Base-by-base conservation (phyloP, 2,888 invertebrate species). In the Polydesmus complanatus region DNA sequence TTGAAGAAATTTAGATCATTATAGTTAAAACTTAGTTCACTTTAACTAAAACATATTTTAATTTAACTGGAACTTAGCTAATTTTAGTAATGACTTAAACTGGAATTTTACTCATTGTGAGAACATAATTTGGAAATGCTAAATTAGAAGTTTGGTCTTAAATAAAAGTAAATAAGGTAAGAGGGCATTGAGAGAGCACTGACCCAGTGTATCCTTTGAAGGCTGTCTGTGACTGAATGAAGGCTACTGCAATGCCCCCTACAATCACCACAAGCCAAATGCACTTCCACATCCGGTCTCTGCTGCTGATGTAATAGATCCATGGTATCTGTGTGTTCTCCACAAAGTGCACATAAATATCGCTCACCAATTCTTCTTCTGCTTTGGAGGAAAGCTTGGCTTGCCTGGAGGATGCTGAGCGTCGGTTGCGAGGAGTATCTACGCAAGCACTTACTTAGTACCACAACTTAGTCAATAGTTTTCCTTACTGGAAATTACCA, bases 311-410 rank as follows among this genome's bases (percentile, higher is more conserved):
- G 22, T 56, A 56, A 19, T 37, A 56, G 8, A 56, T 37, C 56
- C 56, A 56, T 19, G 47, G 18, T 14, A 56, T 56, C 37, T 56
- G 56, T n/a, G 56, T 56, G n/a, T 47, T 27, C 3, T 56, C 19
- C 8, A 56, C 3, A 37, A 56, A 56, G 8, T 22, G 51, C 8
- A 51, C 19, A n/a, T n/a, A 51, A 51, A 51, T 22, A 21, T 51
- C 19, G 8, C 19, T 19, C 5, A 51, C 51, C 3, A 19, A 14
- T 19, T 11, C n/a, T 19, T 51, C 8, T 8, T 37, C 37, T 37
- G 37, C 8, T 8, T 37, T 14, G 14, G 5, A 5, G 5, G 37
- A 14, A 5, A 8, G 37, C 14, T 14, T 37, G 14, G 8, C 14
- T 14, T 37, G 37, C 14, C 37, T 37, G 37, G 8, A 8, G 14